Percentiles rank a stretch among this genome's conserved stretches.
Evolutionary conservation across 53 echinoderm and acorn worm species (phyloP).

Genomic region (Echinometra lucunter): DNA sequence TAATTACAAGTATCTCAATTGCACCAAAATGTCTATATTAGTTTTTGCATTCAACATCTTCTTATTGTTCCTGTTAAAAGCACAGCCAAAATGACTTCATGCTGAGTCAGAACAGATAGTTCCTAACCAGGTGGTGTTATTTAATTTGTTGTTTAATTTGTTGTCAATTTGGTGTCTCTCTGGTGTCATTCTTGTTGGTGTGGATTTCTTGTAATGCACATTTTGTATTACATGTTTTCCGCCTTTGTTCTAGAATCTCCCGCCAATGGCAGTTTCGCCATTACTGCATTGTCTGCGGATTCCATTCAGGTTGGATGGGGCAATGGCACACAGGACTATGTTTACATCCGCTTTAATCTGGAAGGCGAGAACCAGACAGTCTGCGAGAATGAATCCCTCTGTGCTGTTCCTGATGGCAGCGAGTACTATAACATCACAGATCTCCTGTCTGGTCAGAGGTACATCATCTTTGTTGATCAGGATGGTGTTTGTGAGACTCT

Average conservation of each 20-base stretch:
- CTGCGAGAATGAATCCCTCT: constrained; percentile 7
- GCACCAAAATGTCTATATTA: too few species aligned
- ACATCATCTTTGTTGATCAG: constrained; percentile 48
- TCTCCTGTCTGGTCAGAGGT: constrained; percentile 39
- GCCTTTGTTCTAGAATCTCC: background rate
- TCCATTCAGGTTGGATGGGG: constrained; percentile 18
- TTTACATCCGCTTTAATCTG: constrained; percentile 25
- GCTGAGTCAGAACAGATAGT: too few species aligned
- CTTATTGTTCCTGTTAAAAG: too few species aligned
- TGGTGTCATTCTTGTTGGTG: background rate
- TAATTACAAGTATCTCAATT: too few species aligned
- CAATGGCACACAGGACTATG: constrained; percentile 41
- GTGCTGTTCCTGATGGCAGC: background rate
- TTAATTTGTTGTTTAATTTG: too few species aligned
- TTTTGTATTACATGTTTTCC: background rate
- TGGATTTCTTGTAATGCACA: background rate
- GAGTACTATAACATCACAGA: constrained; percentile 17
- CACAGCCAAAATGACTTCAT: too few species aligned
- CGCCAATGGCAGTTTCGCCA: background rate
- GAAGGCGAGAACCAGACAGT: background rate
- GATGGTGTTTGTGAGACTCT: constrained; percentile 46
- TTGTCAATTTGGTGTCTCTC: too few species aligned
- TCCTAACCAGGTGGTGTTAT: too few species aligned
- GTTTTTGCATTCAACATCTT: too few species aligned
- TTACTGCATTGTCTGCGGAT: background rate